Percentiles rank a stretch among this genome's conserved stretches.
Evolutionary conservation across 2,888 invertebrate species (phyloP).

Genomic region (Octodonta nipae): DNA sequence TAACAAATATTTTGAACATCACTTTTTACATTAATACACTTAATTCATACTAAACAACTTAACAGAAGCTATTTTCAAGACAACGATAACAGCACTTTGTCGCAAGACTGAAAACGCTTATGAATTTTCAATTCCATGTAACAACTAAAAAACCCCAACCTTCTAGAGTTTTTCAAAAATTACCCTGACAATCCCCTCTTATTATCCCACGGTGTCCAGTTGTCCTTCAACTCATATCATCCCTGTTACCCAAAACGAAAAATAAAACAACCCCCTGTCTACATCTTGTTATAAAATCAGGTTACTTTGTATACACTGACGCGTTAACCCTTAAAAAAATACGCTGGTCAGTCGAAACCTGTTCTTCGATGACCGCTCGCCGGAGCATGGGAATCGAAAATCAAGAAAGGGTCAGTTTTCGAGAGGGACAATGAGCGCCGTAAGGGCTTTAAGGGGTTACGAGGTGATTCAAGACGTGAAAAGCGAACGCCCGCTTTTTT

Average conservation of each 20-base stretch:
- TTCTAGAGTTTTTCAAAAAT: no score
- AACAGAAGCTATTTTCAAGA: no score
- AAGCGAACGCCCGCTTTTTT: slow-evolving; percentile 19
- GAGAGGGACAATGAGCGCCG: slow-evolving; percentile 12
- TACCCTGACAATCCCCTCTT: no score
- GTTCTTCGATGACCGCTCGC: slow-evolving; percentile 16
- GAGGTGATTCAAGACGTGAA: slow-evolving; percentile 15
- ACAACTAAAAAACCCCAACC: no score
- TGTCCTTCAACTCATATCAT: slow-evolving; percentile 7
- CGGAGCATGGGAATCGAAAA: slow-evolving; percentile 20
- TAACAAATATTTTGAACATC: no score
- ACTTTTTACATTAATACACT: no score
- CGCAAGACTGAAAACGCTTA: no score
- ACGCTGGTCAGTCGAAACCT: slow-evolving; percentile 28
- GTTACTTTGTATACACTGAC: slow-evolving; percentile 11
- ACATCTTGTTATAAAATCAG: slow-evolving; percentile 13
- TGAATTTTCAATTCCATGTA: no score
- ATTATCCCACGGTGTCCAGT: slow-evolving; percentile 6
- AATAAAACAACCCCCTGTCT: slow-evolving; percentile 10
- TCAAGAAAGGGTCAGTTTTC: slow-evolving; percentile 27
- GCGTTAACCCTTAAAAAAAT: slow-evolving; percentile 13
- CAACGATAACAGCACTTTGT: no score
- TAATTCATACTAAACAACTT: no score
- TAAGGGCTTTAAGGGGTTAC: slow-evolving; percentile 9
- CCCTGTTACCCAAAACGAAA: slow-evolving; percentile 9